Conservation (phyloP, 2,888 invertebrate species). For the Gastrophysa polygoni region DNA sequence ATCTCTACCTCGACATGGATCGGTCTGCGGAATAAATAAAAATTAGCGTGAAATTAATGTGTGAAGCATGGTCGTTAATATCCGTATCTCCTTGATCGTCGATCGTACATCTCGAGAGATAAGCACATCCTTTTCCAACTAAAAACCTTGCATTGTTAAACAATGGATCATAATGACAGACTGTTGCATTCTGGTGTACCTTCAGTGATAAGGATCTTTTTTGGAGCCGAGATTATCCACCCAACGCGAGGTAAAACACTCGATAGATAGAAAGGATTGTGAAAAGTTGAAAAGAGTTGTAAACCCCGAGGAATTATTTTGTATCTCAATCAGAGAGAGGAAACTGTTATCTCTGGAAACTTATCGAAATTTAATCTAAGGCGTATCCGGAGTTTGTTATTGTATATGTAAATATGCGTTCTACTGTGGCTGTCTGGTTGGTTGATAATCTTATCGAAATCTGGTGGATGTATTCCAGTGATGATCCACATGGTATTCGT, state of each 20-base stretch:
- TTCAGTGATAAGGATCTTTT: conserved; percentile 18
- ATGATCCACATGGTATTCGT: background rate
- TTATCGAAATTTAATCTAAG: conserved; percentile 45
- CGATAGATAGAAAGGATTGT: background rate
- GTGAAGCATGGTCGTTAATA: background rate
- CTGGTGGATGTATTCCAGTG: background rate
- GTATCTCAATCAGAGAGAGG: conserved; percentile 51
- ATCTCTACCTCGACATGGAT: background rate
- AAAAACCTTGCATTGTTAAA: conserved; percentile 47
- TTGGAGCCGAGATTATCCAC: background rate
- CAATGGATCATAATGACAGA: conserved; percentile 52
- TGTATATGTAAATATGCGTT: background rate
- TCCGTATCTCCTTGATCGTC: conserved; percentile 7
- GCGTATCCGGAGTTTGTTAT: conserved; percentile 12
- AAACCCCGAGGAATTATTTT: conserved; percentile 12
- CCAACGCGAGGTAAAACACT: background rate
- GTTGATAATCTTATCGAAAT: background rate
- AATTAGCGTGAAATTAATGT: background rate
- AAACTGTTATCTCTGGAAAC: conserved; percentile 51
- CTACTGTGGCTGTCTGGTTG: background rate
- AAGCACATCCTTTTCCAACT: conserved; percentile 34
- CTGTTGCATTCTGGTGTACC: conserved; percentile 48
- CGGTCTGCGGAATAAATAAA: background rate
- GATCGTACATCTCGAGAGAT: conserved; percentile 16
- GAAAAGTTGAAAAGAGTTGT: no score